These are phyloP conservation scores for Orthonevra nobilis DNA, from an alignment of 2,888 invertebrate genomes.

Conservation along the genomic window DNA sequence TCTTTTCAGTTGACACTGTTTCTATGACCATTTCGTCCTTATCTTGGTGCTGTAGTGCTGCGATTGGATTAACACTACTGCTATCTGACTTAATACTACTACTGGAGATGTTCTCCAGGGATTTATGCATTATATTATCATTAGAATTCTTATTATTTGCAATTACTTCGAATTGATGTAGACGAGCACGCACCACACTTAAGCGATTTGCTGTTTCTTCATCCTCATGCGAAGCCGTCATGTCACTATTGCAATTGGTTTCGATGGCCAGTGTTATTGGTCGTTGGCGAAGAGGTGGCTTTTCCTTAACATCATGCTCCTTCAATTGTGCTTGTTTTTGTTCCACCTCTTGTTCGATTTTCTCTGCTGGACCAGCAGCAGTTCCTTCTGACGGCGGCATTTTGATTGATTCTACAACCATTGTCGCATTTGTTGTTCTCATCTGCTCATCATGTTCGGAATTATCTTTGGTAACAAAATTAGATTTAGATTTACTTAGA, in stretches of 20 bases:
- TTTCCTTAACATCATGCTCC: constrained; percentile 11
- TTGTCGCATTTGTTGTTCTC: constrained; percentile 71
- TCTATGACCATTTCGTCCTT: constrained; percentile 22
- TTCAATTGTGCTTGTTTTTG: background rate
- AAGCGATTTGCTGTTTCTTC: constrained; percentile 72
- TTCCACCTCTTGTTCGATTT: constrained; percentile 13
- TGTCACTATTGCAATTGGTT: constrained; percentile 59
- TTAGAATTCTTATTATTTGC: constrained; percentile 72
- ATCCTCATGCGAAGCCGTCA: constrained; percentile 63
- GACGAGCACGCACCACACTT: constrained; percentile 76
- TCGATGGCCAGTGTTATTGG: constrained; percentile 51
- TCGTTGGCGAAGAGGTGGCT: constrained; percentile 43
- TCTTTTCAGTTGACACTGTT: constrained; percentile 16
- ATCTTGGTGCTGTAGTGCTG: constrained; percentile 35
- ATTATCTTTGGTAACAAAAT: constrained; percentile 77
- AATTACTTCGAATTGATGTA: constrained; percentile 76
- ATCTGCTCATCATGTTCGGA: constrained; percentile 73
- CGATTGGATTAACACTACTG: constrained; percentile 39
- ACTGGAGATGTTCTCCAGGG: constrained; percentile 59
- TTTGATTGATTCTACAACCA: constrained; percentile 57
- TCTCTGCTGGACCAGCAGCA: constrained; percentile 40
- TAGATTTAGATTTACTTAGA: constrained; percentile 73
- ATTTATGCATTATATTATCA: constrained; percentile 65
- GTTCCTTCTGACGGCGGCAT: constrained; percentile 41
- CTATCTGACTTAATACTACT: constrained; percentile 65